These are phyloP conservation scores for Upupa epops DNA, from an alignment of 2,113 vertebrate genomes.

Conservation along the genomic window DNA sequence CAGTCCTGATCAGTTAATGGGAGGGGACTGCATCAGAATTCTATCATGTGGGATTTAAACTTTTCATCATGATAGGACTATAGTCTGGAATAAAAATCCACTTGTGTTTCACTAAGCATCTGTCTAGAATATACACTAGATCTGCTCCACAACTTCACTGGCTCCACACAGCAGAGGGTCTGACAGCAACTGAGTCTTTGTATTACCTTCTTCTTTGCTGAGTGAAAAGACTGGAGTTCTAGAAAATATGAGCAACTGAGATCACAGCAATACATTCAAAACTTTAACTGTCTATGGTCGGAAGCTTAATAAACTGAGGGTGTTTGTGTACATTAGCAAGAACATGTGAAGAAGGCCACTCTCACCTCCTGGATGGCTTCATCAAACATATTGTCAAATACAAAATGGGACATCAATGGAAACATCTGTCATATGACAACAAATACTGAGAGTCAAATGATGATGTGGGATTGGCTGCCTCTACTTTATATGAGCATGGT, in stretches of 20 bases:
- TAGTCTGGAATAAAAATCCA: neutral
- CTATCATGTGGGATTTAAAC: neutral
- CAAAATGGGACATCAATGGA: conserved; percentile 34
- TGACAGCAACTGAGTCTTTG: neutral
- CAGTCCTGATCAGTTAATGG: neutral
- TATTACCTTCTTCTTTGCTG: neutral
- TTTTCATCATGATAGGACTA: neutral
- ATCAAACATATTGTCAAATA: conserved; percentile 57
- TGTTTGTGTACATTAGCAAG: neutral
- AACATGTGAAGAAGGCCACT: conserved; percentile 28
- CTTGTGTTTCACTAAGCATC: neutral
- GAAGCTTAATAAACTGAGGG: conserved; percentile 2
- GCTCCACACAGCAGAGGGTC: neutral
- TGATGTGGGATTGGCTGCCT: conserved; percentile 56
- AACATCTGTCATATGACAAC: conserved; percentile 54
- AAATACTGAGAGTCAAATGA: conserved; percentile 61
- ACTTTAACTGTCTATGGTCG: neutral
- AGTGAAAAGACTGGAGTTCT: neutral
- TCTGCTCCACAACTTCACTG: neutral
- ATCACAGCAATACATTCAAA: neutral
- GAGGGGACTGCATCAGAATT: neutral
- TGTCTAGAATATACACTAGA: neutral
- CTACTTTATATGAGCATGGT: conserved; percentile 27
- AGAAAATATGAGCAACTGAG: neutral
- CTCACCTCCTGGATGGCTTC: conserved; percentile 4